Conservation (phyloP, 2,113 vertebrate genomes). For the Brachyhypopomus gauderio region DNA sequence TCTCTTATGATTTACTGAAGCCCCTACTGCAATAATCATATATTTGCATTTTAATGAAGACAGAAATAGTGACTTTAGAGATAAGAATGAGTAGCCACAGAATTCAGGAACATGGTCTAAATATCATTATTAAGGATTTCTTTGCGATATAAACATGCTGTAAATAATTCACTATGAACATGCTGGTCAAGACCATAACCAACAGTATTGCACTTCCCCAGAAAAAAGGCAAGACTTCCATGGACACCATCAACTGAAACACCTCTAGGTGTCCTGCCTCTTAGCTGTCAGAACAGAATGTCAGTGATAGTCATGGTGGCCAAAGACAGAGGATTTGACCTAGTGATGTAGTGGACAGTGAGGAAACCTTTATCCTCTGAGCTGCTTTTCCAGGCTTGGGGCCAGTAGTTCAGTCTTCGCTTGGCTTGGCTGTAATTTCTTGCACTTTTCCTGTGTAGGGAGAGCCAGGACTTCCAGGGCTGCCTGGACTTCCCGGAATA, state of each 20-base stretch:
- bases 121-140: background rate
- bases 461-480: constrained; percentile 99
- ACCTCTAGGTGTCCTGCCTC: constrained; percentile 28
- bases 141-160: constrained; percentile 23
- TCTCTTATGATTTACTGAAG: constrained; percentile 52
- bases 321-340: constrained; percentile 28
- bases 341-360: constrained; percentile 47
- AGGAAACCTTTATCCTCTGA: constrained; percentile 51
- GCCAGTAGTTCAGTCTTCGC: constrained; percentile 65
- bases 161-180: constrained; percentile 36
- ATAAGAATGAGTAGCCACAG: constrained; percentile 27
- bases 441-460: constrained; percentile 95
- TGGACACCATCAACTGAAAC: constrained; percentile 44
- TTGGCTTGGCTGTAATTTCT: constrained; percentile 84
- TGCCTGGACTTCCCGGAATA: constrained; percentile 99
- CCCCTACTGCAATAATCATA: constrained; percentile 52
- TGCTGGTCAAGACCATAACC: constrained; percentile 33
- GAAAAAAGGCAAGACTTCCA: constrained; percentile 34
- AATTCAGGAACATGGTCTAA: constrained; percentile 31
- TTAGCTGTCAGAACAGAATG: constrained; percentile 32
- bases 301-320: constrained; percentile 44
- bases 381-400: constrained; percentile 52
- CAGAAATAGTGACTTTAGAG: constrained; percentile 6
- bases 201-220: constrained; percentile 21
- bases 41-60: constrained; percentile 25